These are phyloP conservation scores for Nomia melanderi DNA, from an alignment of 1,140 invertebrate genomes.

Conservation along the genomic window DNA sequence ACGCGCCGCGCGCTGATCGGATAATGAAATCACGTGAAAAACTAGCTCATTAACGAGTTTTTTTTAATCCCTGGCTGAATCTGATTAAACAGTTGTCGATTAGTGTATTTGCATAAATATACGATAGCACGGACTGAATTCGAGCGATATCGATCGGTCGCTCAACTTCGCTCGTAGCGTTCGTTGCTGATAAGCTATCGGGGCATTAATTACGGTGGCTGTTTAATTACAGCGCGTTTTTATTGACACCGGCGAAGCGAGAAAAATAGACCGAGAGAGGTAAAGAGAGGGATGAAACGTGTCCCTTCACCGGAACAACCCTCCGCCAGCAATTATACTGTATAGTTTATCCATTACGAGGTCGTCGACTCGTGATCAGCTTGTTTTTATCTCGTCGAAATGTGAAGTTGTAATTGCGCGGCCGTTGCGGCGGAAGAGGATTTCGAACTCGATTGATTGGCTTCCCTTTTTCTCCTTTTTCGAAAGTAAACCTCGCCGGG, in stretches of 20 bases:
- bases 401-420: constrained; percentile 19
- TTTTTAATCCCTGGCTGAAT: not conserved
- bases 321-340: constrained; percentile 18
- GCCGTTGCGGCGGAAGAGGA: not conserved
- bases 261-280: not conserved
- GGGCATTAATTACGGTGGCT: not conserved
- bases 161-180: constrained; percentile 14
- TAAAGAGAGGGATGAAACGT: not conserved
- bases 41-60: not conserved
- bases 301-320: not conserved
- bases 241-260: not conserved
- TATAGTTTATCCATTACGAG: constrained; percentile 28
- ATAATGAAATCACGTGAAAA: not conserved
- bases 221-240: constrained; percentile 16
- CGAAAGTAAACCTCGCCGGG: no score
- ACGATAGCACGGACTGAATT: not conserved
- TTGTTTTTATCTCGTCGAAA: constrained; percentile 4
- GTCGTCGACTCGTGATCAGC: not conserved
- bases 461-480: not conserved
- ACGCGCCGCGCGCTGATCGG: no score
- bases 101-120: constrained; percentile 1
- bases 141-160: not conserved
- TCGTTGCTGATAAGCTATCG: not conserved
- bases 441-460: constrained; percentile 29
- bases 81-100: not conserved